Conservation (phyloP, 2,888 invertebrate genomes). For the Drosophila niveifrons region DNA sequence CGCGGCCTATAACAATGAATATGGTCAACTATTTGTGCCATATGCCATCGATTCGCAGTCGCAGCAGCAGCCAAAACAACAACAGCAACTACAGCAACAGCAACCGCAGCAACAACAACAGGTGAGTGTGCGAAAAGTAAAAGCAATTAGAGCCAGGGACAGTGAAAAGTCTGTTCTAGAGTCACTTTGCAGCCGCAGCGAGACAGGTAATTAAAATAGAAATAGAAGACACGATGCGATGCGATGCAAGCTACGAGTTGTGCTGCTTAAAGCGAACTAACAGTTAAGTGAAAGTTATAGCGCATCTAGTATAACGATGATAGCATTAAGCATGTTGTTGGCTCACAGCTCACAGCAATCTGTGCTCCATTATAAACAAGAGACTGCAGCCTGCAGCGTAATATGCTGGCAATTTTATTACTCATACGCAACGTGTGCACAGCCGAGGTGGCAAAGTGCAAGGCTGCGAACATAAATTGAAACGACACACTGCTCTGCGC, state of each 20-base stretch:
- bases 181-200: background rate
- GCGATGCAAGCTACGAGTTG: constrained; percentile 1
- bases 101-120: constrained; percentile 59
- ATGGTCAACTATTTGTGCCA: constrained; percentile 45
- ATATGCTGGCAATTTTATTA: constrained; percentile 17
- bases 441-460: background rate
- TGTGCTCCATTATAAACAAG: background rate
- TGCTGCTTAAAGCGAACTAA: background rate
- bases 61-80: constrained; percentile 40
- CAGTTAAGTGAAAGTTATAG: background rate
- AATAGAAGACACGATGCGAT: background rate
- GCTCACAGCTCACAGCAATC: constrained; percentile 5
- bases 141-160: constrained; percentile 14
- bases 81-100: constrained; percentile 34
- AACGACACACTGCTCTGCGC: constrained; percentile 10
- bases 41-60: constrained; percentile 38
- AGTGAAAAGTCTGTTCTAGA: background rate
- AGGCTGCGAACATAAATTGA: constrained; percentile 14
- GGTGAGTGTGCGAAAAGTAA: constrained; percentile 61
- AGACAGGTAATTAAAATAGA: constrained; percentile 7
- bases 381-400: background rate
- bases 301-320: background rate
- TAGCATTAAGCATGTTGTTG: background rate
- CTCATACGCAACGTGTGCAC: constrained; percentile 44
- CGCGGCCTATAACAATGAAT: constrained; percentile 58